A percentile compares a stretch with the other conserved stretches of the same genome.
These are phyloP conservation scores for Morphnarchus princeps DNA, from an alignment of 2,113 vertebrate species.

Conservation along the genomic window DNA sequence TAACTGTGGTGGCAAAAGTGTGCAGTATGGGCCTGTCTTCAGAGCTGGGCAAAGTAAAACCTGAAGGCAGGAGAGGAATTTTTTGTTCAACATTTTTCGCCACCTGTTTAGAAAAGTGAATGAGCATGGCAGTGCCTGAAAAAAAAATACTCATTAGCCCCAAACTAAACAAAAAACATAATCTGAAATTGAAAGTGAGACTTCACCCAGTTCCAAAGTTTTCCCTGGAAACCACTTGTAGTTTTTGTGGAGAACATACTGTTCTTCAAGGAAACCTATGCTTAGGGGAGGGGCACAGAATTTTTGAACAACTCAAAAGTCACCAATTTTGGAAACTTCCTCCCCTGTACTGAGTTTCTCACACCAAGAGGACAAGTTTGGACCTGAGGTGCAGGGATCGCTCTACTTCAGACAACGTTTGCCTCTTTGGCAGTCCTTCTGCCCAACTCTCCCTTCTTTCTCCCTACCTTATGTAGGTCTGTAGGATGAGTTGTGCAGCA, in stretches of 20 bases:
- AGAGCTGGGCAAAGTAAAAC: neutral
- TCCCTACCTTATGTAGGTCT: neutral
- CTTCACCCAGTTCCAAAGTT: neutral
- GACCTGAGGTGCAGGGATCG: neutral
- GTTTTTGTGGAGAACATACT: neutral
- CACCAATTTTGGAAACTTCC: neutral
- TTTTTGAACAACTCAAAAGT: neutral
- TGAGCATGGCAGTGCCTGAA: neutral
- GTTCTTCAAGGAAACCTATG: neutral
- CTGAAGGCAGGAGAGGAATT: neutral
- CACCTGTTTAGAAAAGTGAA: neutral
- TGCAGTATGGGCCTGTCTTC: neutral
- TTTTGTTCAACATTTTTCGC: neutral
- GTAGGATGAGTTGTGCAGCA: neutral
- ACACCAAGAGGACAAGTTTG: neutral
- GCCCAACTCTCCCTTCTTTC: neutral
- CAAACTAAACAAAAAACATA: neutral
- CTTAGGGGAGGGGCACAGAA: neutral
- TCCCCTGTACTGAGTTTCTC: fast-evolving
- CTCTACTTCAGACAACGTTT: neutral
- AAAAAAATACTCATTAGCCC: neutral
- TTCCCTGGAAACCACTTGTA: neutral
- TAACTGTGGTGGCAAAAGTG: neutral
- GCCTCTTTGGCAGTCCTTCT: neutral
- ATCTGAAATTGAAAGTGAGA: neutral